phyloP scores from a whole-genome alignment of 2,797 vertebrate species.

The Rallus crepitans region DNA sequence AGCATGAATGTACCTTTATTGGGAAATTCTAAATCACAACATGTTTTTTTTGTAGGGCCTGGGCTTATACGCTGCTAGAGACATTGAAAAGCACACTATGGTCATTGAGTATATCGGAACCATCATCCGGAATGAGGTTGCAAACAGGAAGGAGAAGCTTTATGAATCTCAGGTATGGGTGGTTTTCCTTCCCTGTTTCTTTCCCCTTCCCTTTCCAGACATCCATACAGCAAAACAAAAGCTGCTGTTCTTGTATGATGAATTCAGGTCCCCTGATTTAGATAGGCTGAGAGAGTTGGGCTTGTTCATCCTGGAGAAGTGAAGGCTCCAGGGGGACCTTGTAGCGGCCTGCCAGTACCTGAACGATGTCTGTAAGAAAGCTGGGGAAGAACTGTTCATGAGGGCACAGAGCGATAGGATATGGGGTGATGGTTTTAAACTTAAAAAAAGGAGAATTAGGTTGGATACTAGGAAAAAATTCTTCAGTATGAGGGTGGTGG shows the following conservation, averaged over 20 bases:
- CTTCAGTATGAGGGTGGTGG: too few relatives aligned
- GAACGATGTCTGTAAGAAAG: too few relatives aligned
- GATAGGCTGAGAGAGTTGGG: too few relatives aligned
- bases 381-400: too few relatives aligned
- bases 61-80: conserved; percentile 94
- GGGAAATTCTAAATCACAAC: background rate
- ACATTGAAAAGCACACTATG: conserved; percentile 99
- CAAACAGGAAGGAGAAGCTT: conserved; percentile 91
- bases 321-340: too few relatives aligned
- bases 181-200: fast-evolving
- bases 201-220: background rate
- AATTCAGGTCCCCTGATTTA: background rate
- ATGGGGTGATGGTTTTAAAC: too few relatives aligned
- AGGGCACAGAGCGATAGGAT: too few relatives aligned
- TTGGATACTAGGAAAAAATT: too few relatives aligned
- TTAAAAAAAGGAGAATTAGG: too few relatives aligned
- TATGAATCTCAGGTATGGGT: conserved; percentile 90
- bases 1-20: background rate
- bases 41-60: conserved; percentile 83
- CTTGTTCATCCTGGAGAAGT: too few relatives aligned
- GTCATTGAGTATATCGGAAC: conserved; percentile 98
- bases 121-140: conserved; percentile 95
- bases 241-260: background rate
- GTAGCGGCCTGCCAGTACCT: too few relatives aligned
- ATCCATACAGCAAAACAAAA: background rate